Evolutionary conservation across 2,888 invertebrate genomes (phyloP), one percentile per base, ranked within the genome.

Genomic region (Leptothorax acervorum): DNA sequence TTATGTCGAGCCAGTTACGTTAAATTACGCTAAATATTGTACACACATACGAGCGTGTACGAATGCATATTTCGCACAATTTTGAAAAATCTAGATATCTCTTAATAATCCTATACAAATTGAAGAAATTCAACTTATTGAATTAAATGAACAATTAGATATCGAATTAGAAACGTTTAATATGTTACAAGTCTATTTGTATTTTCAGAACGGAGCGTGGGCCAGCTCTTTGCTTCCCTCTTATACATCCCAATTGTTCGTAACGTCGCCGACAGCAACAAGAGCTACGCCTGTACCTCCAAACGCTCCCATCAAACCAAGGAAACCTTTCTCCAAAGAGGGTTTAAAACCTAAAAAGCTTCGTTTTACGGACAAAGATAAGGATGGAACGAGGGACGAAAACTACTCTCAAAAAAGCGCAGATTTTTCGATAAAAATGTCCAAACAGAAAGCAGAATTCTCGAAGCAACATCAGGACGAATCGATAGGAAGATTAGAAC

Each of bases 281-380:
- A 84, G 60, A 57, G 0, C 9, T 1, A 9, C 39, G 3, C 35
- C 62, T 51, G 63, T 82, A 15, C 73, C 73, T 45, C 91, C 90
- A 0, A 83, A 66, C 8, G 92, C 93, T 3, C 93, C 93, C 15
- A 74, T 89, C 0, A 93, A 93, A 73, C 68, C 76, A n/a, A 92
- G 85, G 3, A 90, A 87, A 63, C 76, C 57, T 2, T 55, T 85
- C 0, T 85, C 85, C 8, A 91, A 89, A n/a, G 76, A 68, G 4
- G 87, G 89, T 28, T 81, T 91, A 63, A 88, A 88, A 45, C 93
- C 92, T 11, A 93, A 92, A 79, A 92, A 89, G 78, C 89, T 93
- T 48, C 83, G 85, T 5, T 93, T 89, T 62, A 51, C 83, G 39
- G 88, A 88, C 1, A 85, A 92, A 5, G 86, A 91, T 35, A 35